Conservation (phyloP, 2,888 invertebrate genomes). For the Ceramica pisi region DNA sequence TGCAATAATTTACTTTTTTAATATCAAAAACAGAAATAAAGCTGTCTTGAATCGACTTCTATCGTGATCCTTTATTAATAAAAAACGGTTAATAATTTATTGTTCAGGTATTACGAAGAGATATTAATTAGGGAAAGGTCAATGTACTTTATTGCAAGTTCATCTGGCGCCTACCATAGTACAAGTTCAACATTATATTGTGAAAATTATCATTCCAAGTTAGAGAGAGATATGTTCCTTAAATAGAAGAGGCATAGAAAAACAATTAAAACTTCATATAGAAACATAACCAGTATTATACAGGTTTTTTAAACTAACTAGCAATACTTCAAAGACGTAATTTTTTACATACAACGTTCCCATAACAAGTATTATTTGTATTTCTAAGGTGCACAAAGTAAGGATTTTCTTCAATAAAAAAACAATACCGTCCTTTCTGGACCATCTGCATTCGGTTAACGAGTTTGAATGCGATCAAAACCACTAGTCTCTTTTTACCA, state of each 20-base stretch:
- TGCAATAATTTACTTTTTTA: no score
- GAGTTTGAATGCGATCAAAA: no score
- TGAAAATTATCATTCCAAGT: conserved; percentile 4
- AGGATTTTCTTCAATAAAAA: background rate
- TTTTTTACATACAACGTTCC: background rate
- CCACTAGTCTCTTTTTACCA: background rate
- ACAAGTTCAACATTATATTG: background rate
- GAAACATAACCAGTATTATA: no score
- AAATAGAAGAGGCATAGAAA: background rate
- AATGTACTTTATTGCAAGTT: no score
- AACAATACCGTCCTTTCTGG: background rate
- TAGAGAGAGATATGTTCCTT: background rate
- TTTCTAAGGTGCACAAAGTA: background rate
- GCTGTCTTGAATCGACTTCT: no score
- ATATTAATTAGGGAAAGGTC: no score
- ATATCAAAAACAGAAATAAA: no score
- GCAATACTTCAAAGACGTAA: background rate
- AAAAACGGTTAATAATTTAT: no score
- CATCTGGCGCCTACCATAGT: background rate
- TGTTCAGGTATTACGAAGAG: no score
- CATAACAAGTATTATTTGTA: background rate
- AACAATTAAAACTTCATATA: background rate
- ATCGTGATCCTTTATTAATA: no score
- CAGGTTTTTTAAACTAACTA: background rate
- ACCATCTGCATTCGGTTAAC: background rate